Evolutionary conservation across 2,888 invertebrate species (phyloP).

Genomic region (Pemphredon lugubris): DNA sequence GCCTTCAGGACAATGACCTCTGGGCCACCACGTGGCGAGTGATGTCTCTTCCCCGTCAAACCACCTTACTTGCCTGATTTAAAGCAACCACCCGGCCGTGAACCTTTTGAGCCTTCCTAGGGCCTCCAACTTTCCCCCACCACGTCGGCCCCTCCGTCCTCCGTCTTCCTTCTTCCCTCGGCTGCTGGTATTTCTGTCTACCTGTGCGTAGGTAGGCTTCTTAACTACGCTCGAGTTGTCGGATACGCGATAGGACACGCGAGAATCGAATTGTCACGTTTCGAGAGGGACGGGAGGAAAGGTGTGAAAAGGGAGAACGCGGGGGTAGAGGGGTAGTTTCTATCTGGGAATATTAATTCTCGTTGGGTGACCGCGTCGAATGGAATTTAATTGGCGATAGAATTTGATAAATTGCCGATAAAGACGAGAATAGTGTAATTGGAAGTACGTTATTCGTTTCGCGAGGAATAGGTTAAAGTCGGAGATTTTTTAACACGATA

Average conservation of each 20-base stretch:
- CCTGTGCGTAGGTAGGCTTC: constrained; percentile 17
- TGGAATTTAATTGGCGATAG: not conserved
- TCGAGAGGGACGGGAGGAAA: constrained; percentile 6
- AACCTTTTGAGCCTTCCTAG: constrained; percentile 63
- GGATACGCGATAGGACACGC: constrained; percentile 9
- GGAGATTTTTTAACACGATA: too few species aligned
- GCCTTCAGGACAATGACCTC: constrained; percentile 73
- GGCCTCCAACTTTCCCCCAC: constrained; percentile 38
- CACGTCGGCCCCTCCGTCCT: not conserved
- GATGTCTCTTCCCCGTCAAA: constrained; percentile 74
- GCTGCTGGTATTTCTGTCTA: constrained; percentile 14
- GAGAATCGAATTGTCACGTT: constrained; percentile 33
- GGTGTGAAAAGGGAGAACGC: too few species aligned
- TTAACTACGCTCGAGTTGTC: constrained; percentile 19
- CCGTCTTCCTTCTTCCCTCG: constrained; percentile 18
- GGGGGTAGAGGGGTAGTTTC: not conserved
- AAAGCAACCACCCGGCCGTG: constrained; percentile 68
- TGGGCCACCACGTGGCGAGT: constrained; percentile 71
- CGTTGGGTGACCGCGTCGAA: too few species aligned
- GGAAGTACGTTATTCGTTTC: too few species aligned
- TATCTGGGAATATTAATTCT: too few species aligned
- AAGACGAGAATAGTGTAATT: not conserved
- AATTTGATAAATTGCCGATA: not conserved
- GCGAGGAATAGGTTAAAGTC: too few species aligned
- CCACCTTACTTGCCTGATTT: constrained; percentile 73